Conservation (phyloP, 2,113 vertebrate genomes). For the Sporophila hypoxantha region DNA sequence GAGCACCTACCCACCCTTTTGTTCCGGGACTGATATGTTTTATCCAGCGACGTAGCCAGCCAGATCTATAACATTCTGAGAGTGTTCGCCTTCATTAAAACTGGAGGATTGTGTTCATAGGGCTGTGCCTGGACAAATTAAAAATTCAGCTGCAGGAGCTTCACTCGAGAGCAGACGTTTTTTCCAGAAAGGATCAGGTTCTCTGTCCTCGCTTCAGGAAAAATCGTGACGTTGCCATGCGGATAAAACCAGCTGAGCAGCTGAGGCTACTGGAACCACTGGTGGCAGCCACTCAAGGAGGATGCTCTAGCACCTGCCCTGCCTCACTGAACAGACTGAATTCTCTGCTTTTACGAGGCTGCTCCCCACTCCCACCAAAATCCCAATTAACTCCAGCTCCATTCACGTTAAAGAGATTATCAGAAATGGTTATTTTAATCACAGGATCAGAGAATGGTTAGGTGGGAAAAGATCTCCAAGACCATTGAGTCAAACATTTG, state of each 20-base stretch:
- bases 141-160: conserved; percentile 56
- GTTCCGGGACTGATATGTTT: conserved; percentile 73
- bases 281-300: not conserved
- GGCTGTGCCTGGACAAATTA: conserved; percentile 68
- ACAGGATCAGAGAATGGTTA: not conserved
- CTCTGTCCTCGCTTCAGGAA: conserved; percentile 62
- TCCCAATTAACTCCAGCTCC: not conserved
- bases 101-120: conserved; percentile 79
- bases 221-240: conserved; percentile 67
- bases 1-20: conserved; percentile 67
- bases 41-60: conserved; percentile 64
- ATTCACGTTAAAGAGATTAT: accelerated
- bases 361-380: not conserved
- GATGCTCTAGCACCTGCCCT: conserved; percentile 5
- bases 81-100: conserved; percentile 57
- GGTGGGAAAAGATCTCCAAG: not conserved
- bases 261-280: conserved; percentile 62
- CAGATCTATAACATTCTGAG: conserved; percentile 42
- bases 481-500: not conserved
- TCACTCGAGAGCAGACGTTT: conserved; percentile 61
- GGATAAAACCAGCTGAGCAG: conserved; percentile 29
- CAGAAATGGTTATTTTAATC: not conserved
- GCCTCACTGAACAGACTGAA: not conserved
- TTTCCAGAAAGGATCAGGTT: conserved; percentile 53
- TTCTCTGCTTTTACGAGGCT: not conserved